phyloP scores from a whole-genome alignment of 2,888 invertebrate genomes.

The Tachystola acroxantha region DNA sequence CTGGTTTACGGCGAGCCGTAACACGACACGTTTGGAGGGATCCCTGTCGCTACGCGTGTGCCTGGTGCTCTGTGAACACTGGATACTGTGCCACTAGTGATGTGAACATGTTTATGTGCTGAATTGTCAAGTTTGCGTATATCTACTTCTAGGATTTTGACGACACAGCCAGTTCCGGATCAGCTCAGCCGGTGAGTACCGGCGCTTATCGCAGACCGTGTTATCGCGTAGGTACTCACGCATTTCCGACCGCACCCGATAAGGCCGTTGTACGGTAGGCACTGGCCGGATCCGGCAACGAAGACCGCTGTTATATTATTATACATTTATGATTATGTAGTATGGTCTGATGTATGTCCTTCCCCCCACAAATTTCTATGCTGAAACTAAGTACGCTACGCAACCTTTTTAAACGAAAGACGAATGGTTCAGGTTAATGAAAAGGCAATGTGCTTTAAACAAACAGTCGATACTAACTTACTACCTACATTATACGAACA shows the following conservation, averaged over 20 bases:
- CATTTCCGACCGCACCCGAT: constrained; percentile 78
- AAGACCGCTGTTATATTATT: not conserved
- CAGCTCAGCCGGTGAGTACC: constrained; percentile 76
- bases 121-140: constrained; percentile 48
- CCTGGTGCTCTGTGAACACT: constrained; percentile 68
- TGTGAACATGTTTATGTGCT: constrained; percentile 70
- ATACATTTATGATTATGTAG: no score
- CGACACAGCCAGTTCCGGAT: constrained; percentile 72
- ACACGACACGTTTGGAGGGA: constrained; percentile 79
- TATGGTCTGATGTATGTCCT: no score
- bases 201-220: constrained; percentile 72
- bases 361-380: not conserved
- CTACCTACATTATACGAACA: no score
- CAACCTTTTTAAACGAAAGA: no score
- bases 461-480: no score
- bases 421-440: no score
- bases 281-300: constrained; percentile 18
- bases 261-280: constrained; percentile 50
- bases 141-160: constrained; percentile 60
- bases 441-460: no score
- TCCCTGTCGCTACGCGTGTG: constrained; percentile 68
- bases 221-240: constrained; percentile 72
- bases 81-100: constrained; percentile 69
- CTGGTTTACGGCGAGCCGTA: constrained; percentile 77
- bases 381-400: no score